These are phyloP conservation scores for Gobionotothen gibberifrons DNA, from an alignment of 2,797 vertebrate genomes.

Conservation along the genomic window DNA sequence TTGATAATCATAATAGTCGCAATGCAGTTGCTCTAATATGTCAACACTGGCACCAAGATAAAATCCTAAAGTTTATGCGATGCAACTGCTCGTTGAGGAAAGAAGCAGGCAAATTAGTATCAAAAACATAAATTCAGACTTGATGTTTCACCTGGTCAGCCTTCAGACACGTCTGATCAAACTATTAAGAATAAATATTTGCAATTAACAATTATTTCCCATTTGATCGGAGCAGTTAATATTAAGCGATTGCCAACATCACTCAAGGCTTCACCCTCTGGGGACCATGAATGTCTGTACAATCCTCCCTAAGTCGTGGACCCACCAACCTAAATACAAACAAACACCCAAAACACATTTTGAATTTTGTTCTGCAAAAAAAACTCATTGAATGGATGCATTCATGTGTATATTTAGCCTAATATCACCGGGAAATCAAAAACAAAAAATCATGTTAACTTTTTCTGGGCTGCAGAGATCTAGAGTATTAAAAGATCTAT, in stretches of 20 bases:
- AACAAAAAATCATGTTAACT: slow-evolving; percentile 11
- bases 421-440: slow-evolving; percentile 20
- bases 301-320: not conserved
- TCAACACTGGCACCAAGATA: too few species aligned
- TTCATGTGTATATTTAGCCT: slow-evolving; percentile 18
- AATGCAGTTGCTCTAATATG: too few species aligned
- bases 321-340: not conserved
- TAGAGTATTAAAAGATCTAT: slow-evolving; percentile 37
- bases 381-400: slow-evolving; percentile 2
- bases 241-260: not conserved
- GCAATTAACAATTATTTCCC: too few species aligned
- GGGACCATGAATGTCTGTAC: not conserved
- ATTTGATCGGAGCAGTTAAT: too few species aligned
- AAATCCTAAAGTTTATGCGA: too few species aligned
- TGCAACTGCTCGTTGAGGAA: too few species aligned
- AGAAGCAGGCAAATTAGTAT: too few species aligned
- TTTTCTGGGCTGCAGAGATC: slow-evolving; percentile 1
- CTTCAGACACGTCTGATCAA: not conserved
- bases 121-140: too few species aligned
- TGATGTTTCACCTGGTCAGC: too few species aligned
- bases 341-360: not conserved
- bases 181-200: not conserved
- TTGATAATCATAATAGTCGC: not conserved
- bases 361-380: not conserved
- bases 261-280: not conserved